A percentile compares a stretch with the other conserved stretches of the same genome.
phyloP scores from a whole-genome alignment of 2,113 vertebrate species.

The Cichladusa arquata region DNA sequence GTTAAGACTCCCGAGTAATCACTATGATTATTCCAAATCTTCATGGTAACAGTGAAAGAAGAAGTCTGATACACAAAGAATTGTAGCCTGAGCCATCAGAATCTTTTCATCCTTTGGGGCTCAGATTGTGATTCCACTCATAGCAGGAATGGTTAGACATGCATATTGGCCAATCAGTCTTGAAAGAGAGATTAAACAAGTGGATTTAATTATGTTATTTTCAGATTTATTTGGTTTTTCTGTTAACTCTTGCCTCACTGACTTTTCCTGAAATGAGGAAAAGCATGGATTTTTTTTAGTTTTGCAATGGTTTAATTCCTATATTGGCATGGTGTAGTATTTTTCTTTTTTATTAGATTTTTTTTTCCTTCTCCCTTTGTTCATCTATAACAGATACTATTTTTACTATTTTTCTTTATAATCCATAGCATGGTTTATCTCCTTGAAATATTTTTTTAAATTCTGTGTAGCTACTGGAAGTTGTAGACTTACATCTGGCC shows the following conservation, averaged over 20 bases:
- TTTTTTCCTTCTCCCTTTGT: neutral
- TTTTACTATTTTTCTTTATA: neutral
- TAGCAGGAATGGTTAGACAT: neutral
- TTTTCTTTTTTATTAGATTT: neutral
- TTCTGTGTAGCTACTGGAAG: neutral
- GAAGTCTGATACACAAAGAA: neutral
- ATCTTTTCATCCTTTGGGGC: neutral
- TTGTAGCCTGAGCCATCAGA: neutral
- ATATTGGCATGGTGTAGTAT: neutral
- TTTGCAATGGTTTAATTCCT: neutral
- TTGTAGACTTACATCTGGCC: neutral
- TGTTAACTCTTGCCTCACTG: neutral
- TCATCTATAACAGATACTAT: neutral
- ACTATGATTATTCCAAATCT: conserved; percentile 48
- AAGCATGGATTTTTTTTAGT: neutral
- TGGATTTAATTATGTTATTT: neutral
- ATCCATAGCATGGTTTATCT: neutral
- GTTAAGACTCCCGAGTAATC: conserved; percentile 53
- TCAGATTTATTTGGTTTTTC: conserved; percentile 7
- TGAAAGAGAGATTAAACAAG: conserved; percentile 15
- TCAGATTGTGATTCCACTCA: neutral
- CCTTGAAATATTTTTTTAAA: neutral
- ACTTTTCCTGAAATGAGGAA: neutral
- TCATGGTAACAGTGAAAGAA: conserved; percentile 4
- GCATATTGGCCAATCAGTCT: neutral